phyloP scores from a whole-genome alignment of 2,888 invertebrate genomes.

The Dolomedes plantarius region DNA sequence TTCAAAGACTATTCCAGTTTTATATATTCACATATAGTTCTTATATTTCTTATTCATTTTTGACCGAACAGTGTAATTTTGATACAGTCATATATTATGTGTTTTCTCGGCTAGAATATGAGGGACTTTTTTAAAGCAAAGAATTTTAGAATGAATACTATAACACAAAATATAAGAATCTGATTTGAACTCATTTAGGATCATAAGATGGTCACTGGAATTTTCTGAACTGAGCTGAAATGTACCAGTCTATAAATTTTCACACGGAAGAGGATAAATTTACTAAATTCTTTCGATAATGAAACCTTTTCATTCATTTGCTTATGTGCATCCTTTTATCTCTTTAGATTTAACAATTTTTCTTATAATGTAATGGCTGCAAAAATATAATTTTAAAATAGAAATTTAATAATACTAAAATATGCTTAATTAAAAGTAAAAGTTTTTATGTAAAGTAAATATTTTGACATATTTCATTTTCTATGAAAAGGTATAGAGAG shows the following conservation, averaged over 20 bases:
- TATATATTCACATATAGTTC: slow-evolving; percentile 62
- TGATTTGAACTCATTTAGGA: neutral
- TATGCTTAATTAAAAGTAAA: too few species aligned
- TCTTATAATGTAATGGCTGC: too few species aligned
- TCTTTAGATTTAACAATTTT: too few species aligned
- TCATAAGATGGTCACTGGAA: neutral
- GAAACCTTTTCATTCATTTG: too few species aligned
- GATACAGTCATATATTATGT: slow-evolving; percentile 67
- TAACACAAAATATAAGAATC: neutral
- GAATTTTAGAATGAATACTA: slow-evolving; percentile 31
- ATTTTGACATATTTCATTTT: too few species aligned
- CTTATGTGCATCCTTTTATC: too few species aligned
- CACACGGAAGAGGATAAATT: slow-evolving; percentile 14
- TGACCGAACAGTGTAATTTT: slow-evolving; percentile 63
- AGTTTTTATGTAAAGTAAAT: too few species aligned
- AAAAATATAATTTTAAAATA: too few species aligned
- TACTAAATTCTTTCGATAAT: too few species aligned
- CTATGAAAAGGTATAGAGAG: too few species aligned
- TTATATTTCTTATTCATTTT: slow-evolving; percentile 68
- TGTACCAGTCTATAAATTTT: neutral
- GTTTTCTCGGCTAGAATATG: slow-evolving; percentile 42
- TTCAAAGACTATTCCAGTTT: slow-evolving; percentile 63
- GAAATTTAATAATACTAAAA: too few species aligned
- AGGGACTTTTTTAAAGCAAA: slow-evolving; percentile 37
- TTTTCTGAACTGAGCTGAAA: neutral